These are phyloP conservation scores for Sitta europaea DNA, from an alignment of 2,113 vertebrate species.

Conservation along the genomic window DNA sequence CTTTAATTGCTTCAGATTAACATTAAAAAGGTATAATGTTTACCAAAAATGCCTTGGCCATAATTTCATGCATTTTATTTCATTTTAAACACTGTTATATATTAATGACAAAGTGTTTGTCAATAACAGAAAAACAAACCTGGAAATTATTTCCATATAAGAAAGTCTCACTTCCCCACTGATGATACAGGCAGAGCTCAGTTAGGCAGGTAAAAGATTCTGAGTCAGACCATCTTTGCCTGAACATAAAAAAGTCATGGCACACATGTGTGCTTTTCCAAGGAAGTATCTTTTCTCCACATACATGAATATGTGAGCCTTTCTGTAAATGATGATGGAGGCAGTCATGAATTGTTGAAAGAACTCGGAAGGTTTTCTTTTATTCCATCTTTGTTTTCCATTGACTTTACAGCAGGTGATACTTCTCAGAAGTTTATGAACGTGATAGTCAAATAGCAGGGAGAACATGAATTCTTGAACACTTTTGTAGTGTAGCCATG, in stretches of 20 bases:
- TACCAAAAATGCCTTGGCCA: not conserved
- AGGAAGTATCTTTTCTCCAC: not conserved
- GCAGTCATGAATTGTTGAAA: not conserved
- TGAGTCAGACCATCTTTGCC: not conserved
- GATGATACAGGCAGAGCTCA: not conserved
- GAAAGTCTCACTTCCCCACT: not conserved
- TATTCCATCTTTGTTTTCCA: not conserved
- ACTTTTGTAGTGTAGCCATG: not conserved
- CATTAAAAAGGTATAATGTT: not conserved
- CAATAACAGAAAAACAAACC: not conserved
- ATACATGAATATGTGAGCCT: not conserved
- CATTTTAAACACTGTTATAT: not conserved
- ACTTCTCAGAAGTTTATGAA: not conserved
- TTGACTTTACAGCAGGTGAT: not conserved
- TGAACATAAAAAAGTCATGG: not conserved
- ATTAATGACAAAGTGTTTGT: not conserved
- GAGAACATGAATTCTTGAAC: not conserved
- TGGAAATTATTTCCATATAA: not conserved
- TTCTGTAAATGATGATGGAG: not conserved
- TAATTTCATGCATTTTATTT: conserved; percentile 28
- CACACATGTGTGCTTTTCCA: not conserved
- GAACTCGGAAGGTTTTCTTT: not conserved
- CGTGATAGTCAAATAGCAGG: not conserved
- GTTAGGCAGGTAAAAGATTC: not conserved
- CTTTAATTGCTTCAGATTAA: conserved; percentile 32